phyloP scores from a whole-genome alignment of 2,888 invertebrate genomes.

The Caradrina clavipalpis region DNA sequence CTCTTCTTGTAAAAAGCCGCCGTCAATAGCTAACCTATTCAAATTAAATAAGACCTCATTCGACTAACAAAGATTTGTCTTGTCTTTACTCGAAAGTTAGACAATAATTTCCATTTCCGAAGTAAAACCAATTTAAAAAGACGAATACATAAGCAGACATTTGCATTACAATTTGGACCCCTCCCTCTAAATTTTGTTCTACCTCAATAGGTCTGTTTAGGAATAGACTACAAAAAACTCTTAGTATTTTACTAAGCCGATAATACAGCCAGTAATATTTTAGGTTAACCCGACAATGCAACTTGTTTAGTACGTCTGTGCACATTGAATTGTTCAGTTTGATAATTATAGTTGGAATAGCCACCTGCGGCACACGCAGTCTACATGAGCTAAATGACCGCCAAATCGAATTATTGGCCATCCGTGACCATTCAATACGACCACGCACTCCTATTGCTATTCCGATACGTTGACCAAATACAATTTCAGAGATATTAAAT shows the following conservation, averaged over 20 bases:
- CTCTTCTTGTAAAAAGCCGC: constrained; percentile 52
- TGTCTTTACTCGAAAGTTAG: constrained; percentile 80
- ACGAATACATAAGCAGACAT: constrained; percentile 83
- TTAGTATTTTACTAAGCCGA: background rate
- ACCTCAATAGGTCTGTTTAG: constrained; percentile 51
- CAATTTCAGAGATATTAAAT: constrained; percentile 71
- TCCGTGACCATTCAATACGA: constrained; percentile 80
- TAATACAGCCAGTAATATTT: constrained; percentile 46
- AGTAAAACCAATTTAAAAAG: constrained; percentile 84
- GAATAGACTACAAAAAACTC: constrained; percentile 33
- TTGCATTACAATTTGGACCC: constrained; percentile 81
- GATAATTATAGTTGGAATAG: constrained; percentile 78
- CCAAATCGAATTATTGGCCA: constrained; percentile 88
- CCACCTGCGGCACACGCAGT: constrained; percentile 82
- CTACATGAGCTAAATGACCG: constrained; percentile 86
- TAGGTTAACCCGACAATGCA: constrained; percentile 45
- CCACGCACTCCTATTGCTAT: constrained; percentile 79
- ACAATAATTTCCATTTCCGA: constrained; percentile 86
- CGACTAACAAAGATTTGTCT: constrained; percentile 77
- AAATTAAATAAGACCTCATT: constrained; percentile 77
- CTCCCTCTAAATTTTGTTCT: constrained; percentile 71
- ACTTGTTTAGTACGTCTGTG: constrained; percentile 47
- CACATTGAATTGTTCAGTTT: constrained; percentile 77
- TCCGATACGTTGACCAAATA: constrained; percentile 76
- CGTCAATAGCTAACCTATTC: constrained; percentile 71